Percentiles rank a stretch among this genome's conserved stretches.
phyloP scores from a whole-genome alignment of 2,797 vertebrate species.

The Silurus lanzhouensis region DNA sequence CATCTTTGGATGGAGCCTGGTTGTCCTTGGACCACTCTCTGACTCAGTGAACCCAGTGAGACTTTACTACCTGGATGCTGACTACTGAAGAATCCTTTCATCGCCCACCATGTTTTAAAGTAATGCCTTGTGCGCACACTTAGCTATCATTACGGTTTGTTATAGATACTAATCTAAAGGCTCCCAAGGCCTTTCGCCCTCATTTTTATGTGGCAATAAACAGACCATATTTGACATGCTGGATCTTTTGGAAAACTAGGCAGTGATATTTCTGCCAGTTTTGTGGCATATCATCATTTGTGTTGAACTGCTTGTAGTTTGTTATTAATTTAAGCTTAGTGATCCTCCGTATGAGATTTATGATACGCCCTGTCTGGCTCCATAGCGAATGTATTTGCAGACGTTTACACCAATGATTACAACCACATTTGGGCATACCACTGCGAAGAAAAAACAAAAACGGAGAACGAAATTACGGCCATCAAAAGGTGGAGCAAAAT shows the following conservation, averaged over 20 bases:
- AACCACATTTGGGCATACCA: constrained; percentile 60
- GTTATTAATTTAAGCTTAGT: constrained; percentile 75
- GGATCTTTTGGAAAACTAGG: constrained; percentile 57
- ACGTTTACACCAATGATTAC: constrained; percentile 69
- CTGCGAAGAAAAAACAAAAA: constrained; percentile 66
- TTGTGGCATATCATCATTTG: constrained; percentile 67
- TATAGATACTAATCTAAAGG: constrained; percentile 68
- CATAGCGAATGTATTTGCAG: constrained; percentile 69
- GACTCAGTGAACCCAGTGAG: constrained; percentile 60
- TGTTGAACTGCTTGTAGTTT: constrained; percentile 67
- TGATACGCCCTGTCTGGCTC: constrained; percentile 68
- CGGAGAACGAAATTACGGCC: constrained; percentile 71
- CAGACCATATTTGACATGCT: constrained; percentile 60
- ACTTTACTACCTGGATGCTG: constrained; percentile 67
- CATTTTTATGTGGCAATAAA: constrained; percentile 73
- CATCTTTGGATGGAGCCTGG: constrained; percentile 48
- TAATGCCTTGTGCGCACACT: constrained; percentile 63
- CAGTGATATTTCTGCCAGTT: constrained; percentile 38
- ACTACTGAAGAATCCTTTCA: constrained; percentile 71
- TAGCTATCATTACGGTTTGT: constrained; percentile 62
- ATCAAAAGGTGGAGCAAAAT: constrained; percentile 69
- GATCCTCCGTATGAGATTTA: constrained; percentile 61
- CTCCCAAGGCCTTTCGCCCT: constrained; percentile 68
- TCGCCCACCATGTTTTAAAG: constrained; percentile 63
- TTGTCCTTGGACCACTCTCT: constrained; percentile 72